Evolutionary conservation across 2,888 invertebrate genomes (phyloP), one percentile per base, ranked within the genome.

Genomic region (Noctuana brunneofusca): DNA sequence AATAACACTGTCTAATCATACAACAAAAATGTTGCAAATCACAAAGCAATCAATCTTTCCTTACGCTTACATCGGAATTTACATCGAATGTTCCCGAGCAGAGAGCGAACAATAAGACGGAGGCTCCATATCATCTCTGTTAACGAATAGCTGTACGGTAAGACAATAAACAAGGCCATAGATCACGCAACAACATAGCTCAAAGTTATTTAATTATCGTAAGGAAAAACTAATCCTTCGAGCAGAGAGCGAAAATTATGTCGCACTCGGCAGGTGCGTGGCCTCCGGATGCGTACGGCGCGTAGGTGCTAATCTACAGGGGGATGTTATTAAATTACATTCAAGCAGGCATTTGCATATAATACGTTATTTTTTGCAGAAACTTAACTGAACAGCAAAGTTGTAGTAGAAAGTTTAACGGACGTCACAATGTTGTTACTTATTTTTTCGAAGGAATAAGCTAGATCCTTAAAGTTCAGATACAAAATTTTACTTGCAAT

Each of bases 201-300:
- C 87, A 84, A 89, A 91, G 90, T 91, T 91, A 90, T 91, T 91
- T 91, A 89, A 91, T 91, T 91, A 90, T 86, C 84, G 81, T 81
- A 83, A 86, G 83, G 90, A 91, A 91, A 91, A 91, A 91, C 90
- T 91, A 90, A 91, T 91, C 91, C 90, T 78, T 76, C 77, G 65
- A 70, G 69, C 81, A 75, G 79, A 78, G 81, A 41, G 82, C 79
- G 86, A 84, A 89, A 89, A 89, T 88, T 87, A 84, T 85, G 74
- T 74, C 74, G 71, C 63, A 71, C 71, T 75, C 77, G 80, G 78
- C 86, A 89, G 87, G 87, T 88, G 87, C 82, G 83, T 80, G 76
- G 56, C 56, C 55, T 75, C 79, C 73, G 68, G 79, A 48, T 74
- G 68, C 78, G 75, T 78, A 71, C 65, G 67, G 2, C 68, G 68